These are phyloP conservation scores for Latrodectus geometricus DNA, from an alignment of 1,140 invertebrate species.

Conservation along the genomic window DNA sequence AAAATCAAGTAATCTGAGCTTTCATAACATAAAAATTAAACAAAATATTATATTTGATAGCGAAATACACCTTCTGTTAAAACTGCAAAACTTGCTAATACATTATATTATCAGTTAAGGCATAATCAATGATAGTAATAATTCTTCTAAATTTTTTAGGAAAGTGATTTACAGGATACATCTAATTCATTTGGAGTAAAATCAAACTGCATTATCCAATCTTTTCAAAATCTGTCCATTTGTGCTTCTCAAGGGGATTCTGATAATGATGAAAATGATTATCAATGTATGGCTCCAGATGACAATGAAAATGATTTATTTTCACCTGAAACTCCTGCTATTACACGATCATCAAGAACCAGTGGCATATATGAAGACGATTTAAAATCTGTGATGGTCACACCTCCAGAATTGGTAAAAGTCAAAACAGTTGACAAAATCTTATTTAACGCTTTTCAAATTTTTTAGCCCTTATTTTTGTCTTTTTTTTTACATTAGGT, in stretches of 20 bases:
- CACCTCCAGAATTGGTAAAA: neutral
- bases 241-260: neutral
- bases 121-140: no score
- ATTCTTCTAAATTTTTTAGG: neutral
- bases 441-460: no score
- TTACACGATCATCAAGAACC: neutral
- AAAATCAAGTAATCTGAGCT: no score
- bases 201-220: neutral
- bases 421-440: neutral
- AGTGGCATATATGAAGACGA: neutral
- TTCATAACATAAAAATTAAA: no score
- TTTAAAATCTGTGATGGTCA: neutral
- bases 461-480: no score
- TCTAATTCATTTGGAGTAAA: neutral
- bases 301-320: neutral
- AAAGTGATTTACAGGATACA: neutral
- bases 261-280: neutral
- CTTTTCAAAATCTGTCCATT: neutral
- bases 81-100: no score
- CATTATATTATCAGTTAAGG: no score
- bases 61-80: no score
- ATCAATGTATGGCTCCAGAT: neutral
- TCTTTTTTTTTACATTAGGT: neutral
- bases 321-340: neutral
- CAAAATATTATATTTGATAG: no score